Conservation (phyloP, 2,888 invertebrate species). For the Chironomus riparius region DNA sequence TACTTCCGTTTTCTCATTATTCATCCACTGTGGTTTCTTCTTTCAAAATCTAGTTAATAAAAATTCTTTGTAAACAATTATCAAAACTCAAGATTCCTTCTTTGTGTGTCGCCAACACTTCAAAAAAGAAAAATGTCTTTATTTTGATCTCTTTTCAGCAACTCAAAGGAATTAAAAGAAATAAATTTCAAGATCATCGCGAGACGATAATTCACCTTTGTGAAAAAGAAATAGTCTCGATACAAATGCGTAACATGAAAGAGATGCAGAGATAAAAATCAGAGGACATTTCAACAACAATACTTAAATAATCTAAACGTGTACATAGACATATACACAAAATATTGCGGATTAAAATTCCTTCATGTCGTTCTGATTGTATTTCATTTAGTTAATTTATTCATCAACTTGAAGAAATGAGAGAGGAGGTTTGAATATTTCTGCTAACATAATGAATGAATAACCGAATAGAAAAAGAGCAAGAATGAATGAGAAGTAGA, state of each 20-base stretch:
- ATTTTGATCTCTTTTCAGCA: too few relatives aligned
- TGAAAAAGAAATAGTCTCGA: too few relatives aligned
- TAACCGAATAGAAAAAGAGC: constrained; percentile 16
- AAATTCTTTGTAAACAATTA: too few relatives aligned
- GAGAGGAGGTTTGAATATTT: not conserved
- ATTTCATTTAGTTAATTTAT: constrained; percentile 16
- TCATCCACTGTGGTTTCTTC: not conserved
- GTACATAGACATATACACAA: not conserved
- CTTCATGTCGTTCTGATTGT: not conserved
- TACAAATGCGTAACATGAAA: too few relatives aligned
- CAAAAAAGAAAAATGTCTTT: too few relatives aligned
- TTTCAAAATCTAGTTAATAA: too few relatives aligned
- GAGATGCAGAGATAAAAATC: not conserved
- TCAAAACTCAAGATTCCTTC: too few relatives aligned
- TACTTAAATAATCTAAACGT: not conserved
- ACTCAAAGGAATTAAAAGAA: too few relatives aligned
- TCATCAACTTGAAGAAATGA: not conserved
- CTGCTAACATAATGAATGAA: too few relatives aligned
- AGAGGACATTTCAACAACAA: not conserved
- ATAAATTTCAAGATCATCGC: not conserved
- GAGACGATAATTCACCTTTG: not conserved
- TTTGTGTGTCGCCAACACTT: too few relatives aligned
- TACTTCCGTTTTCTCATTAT: not conserved
- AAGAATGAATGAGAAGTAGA: constrained; percentile 3
- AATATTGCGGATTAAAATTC: constrained; percentile 23